phyloP scores from a whole-genome alignment of 2,888 invertebrate genomes.

The Brachycybe producta region DNA sequence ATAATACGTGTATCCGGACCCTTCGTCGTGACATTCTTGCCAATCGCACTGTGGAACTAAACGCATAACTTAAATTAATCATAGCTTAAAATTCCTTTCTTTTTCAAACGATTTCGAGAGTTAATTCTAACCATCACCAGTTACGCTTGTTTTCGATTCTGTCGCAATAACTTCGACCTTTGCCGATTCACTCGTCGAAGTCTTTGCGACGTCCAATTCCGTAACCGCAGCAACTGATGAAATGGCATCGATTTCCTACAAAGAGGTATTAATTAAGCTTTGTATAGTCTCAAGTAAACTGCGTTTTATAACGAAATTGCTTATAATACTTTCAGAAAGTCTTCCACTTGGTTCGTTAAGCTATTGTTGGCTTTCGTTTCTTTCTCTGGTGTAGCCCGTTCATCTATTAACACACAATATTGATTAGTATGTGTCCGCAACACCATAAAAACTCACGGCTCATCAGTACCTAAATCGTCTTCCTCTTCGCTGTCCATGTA shows the following conservation, averaged over 20 bases:
- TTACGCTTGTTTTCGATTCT: neutral
- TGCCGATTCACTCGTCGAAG: no score
- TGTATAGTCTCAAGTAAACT: no score
- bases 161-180: no score
- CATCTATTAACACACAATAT: neutral
- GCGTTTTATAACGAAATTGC: no score
- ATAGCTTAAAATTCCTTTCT: no score
- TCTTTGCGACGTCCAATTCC: neutral
- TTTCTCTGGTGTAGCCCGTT: neutral
- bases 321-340: conserved; percentile 16
- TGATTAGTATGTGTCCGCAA: neutral
- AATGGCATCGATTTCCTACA: conserved; percentile 14
- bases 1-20: conserved; percentile 48
- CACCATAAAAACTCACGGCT: neutral
- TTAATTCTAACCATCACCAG: no score
- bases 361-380: neutral
- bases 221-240: neutral
- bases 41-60: no score
- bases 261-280: neutral
- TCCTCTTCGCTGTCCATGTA: conserved; percentile 19
- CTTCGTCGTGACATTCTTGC: conserved; percentile 51
- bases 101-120: no score
- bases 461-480: conserved; percentile 4
- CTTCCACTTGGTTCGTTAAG: conserved; percentile 15
- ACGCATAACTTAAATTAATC: no score